Evolutionary conservation across 1,140 invertebrate species (phyloP), one percentile per base, ranked within the genome.

Genomic region (Nasonia longicornis): DNA sequence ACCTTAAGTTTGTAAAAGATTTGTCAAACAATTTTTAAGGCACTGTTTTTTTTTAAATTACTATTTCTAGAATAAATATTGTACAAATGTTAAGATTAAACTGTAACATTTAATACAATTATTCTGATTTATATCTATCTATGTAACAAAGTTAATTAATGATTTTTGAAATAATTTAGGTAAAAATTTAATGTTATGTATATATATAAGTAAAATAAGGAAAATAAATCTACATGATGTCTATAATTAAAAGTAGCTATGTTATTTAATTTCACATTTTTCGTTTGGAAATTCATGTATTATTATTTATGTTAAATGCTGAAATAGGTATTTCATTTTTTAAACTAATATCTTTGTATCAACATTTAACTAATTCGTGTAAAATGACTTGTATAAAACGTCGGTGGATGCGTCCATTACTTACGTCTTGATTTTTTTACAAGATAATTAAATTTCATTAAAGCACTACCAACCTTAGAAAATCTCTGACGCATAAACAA

Each of bases 71-170:
- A 63, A 77, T 42, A 69, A 26, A 31, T 71, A 71, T 29, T 79
- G 77, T 79, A 79, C 69, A 79, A 71, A 79, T 71, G 77, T 79
- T 26, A 79, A 79, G 66, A 79, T 35, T 71, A 71, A 29, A 79
- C 26, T 71, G 77, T 79, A 77, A 16, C 69, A 58, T 70, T 76
- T 76, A 63, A 26, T 70, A 69, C 14, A 58, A 70, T 48, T 48
- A 80, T 38, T n/a, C 76, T 66, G 64, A 71, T 63, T 73, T 72
- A 73, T 29, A 72, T 22, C 29, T 72, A n/a, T 58, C 29, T 72
- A n/a, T 58, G 69, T 72, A 80, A 73, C 58, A 67, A 80, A 74
- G 71, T 66, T 74, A 66, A 45, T 73, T 66, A 66, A 79, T 64
- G 69, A 20, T 79, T 72, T 42, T 79, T 72, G n/a, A 71, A 63